phyloP scores from a whole-genome alignment of 2,797 vertebrate genomes.

The Gymnothorax javanicus region DNA sequence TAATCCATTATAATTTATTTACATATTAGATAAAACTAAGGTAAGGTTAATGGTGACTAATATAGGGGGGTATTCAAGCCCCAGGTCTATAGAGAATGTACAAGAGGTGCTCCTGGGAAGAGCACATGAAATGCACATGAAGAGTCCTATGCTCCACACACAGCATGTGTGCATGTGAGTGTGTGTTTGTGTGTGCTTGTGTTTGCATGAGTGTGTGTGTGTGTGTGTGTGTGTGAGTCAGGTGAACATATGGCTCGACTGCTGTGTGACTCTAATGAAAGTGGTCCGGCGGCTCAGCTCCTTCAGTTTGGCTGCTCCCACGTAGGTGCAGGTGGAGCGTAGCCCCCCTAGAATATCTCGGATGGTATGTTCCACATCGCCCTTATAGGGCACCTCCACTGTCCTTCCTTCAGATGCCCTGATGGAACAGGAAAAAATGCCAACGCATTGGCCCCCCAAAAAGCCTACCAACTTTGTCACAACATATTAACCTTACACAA shows the following conservation, averaged over 20 bases:
- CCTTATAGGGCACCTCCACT: constrained; percentile 91
- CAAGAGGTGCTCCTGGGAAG: background rate
- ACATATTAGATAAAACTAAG: background rate
- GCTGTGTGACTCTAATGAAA: constrained; percentile 97
- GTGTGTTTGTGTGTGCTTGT: background rate
- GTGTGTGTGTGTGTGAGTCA: constrained; percentile 50
- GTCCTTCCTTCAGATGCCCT: constrained; percentile 95
- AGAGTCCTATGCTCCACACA: background rate
- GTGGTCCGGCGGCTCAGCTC: constrained; percentile 95
- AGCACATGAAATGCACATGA: background rate
- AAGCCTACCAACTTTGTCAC: background rate
- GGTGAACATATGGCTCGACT: constrained; percentile 87
- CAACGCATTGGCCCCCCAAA: background rate
- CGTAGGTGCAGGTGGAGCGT: constrained; percentile 96
- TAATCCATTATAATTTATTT: background rate
- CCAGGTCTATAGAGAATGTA: background rate
- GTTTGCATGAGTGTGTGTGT: background rate
- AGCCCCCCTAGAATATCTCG: constrained; percentile 92
- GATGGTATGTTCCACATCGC: constrained; percentile 90
- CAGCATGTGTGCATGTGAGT: background rate
- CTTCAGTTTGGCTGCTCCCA: constrained; percentile 95
- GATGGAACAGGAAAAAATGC: constrained; percentile 11
- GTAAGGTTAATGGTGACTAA: background rate
- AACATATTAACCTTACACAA: background rate
- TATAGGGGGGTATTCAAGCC: background rate